Evolutionary conservation across 1,140 invertebrate species (phyloP), one percentile per base, ranked within the genome.

Genomic region (Diplogasteroides magnus): DNA sequence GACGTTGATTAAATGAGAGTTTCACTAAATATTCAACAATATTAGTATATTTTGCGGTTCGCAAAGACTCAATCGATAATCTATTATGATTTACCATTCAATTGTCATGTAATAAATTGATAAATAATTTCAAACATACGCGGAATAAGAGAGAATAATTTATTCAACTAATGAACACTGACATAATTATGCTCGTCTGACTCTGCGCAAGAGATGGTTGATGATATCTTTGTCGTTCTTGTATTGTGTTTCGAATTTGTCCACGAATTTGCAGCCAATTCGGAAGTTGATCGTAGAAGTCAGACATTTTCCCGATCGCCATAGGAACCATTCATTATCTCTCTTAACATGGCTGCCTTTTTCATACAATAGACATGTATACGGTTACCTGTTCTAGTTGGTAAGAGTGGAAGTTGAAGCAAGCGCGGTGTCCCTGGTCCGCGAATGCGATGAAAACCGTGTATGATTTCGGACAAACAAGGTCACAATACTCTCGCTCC

Each of bases 231-330:
- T 78, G 69, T 81, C 79, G 31, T 58, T 77, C 23, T 73, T 69
- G 67, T 83, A 83, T 61, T 83, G 78, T 31, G 79, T 78, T 31
- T 71, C 69, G 74, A 81, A 81, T n/a, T 81, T 81, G 60, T 82
- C 78, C 60, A 83, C 81, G 73, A 83, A 83, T 55, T 81, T 81
- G 79, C 79, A 81, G 2, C 79, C 79, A 60, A 81, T 69, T 27
- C 77, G 79, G 71, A 74, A 81, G 23, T 77, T 78, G 32, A 74
- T 78, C 1, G 79, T 81, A 11, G 71, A 74, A 69, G 83, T 81
- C 28, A 81, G 70, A 58, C 79, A 81, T 32, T 81, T 81, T 56
- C 81, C 79, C 1, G 77, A 82, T 28, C 79, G 66, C 79, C 79
- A 80, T 31, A 80, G 64, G 63, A 69, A 82, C 70, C 73, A 67